A percentile compares a stretch with the other conserved stretches of the same genome.
Evolutionary conservation across 2,113 vertebrate genomes (phyloP).

Genomic region (Speoplatyrhinus poulsoni): DNA sequence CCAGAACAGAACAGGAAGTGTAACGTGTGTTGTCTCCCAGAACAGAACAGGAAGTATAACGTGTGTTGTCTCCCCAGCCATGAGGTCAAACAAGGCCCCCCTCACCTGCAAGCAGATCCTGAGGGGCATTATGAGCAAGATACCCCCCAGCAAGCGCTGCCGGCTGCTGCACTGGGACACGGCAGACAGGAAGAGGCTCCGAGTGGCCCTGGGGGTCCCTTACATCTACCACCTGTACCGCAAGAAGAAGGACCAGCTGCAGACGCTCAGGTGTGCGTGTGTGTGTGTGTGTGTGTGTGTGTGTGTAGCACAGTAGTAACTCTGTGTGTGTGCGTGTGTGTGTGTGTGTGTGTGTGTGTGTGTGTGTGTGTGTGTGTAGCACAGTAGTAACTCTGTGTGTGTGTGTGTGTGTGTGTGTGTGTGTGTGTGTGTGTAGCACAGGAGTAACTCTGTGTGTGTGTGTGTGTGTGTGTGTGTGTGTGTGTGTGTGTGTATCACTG

Average conservation of each 20-base stretch:
- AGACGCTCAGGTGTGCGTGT: constrained; percentile 70
- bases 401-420: too few relatives aligned
- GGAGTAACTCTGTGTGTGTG: neutral
- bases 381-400: too few relatives aligned
- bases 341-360: neutral
- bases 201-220: constrained; percentile 69
- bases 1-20: too few relatives aligned
- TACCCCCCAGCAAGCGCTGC: constrained; percentile 49
- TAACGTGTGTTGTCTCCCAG: too few relatives aligned
- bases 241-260: constrained; percentile 58
- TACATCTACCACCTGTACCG: constrained; percentile 70
- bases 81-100: constrained; percentile 2
- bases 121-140: constrained; percentile 57
- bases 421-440: neutral
- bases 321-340: neutral
- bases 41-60: too few relatives aligned
- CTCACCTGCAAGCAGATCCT: constrained; percentile 48
- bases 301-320: neutral
- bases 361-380: too few relatives aligned
- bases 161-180: constrained; percentile 30
- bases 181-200: constrained; percentile 38
- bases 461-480: neutral
- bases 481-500: neutral
- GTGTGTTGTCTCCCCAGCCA: constrained; percentile 22
- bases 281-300: neutral